Conservation (phyloP, 2,888 invertebrate genomes). For the Pammene aurita region DNA sequence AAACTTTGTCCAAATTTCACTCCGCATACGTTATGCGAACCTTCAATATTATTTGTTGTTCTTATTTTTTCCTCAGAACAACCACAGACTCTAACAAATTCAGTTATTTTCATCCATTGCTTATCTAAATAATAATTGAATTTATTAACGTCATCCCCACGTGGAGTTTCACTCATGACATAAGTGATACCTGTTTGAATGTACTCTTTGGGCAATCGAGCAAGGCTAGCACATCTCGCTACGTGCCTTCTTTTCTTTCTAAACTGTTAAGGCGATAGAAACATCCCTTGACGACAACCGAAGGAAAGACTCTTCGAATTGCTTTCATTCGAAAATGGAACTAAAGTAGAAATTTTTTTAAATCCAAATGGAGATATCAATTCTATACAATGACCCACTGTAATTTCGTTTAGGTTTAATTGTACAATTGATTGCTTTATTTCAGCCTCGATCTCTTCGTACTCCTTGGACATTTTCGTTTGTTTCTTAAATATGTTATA, state of each 20-base stretch:
- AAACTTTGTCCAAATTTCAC: too few species aligned
- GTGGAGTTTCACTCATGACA: too few species aligned
- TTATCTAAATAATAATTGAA: too few species aligned
- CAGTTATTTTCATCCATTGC: too few species aligned
- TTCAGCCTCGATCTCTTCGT: slow-evolving; percentile 1
- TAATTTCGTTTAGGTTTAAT: not conserved
- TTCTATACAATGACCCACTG: not conserved
- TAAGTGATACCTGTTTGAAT: not conserved
- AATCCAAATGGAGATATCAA: slow-evolving; percentile 2
- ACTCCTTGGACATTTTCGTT: not conserved
- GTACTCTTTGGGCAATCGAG: slow-evolving; percentile 10
- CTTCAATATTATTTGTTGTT: too few species aligned
- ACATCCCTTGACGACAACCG: slow-evolving; percentile 10
- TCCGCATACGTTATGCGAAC: too few species aligned
- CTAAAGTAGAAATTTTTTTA: not conserved
- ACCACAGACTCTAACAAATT: too few species aligned
- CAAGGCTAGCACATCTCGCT: slow-evolving; percentile 12
- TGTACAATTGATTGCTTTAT: not conserved
- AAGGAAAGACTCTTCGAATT: not conserved
- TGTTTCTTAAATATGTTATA: slow-evolving; percentile 5
- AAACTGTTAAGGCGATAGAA: slow-evolving; percentile 9
- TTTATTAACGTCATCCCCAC: too few species aligned
- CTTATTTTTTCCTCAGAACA: too few species aligned
- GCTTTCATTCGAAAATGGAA: slow-evolving; percentile 11
- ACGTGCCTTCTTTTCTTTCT: slow-evolving; percentile 7